phyloP scores from a whole-genome alignment of 1,140 invertebrate genomes.

The Drosophila carrolli region DNA sequence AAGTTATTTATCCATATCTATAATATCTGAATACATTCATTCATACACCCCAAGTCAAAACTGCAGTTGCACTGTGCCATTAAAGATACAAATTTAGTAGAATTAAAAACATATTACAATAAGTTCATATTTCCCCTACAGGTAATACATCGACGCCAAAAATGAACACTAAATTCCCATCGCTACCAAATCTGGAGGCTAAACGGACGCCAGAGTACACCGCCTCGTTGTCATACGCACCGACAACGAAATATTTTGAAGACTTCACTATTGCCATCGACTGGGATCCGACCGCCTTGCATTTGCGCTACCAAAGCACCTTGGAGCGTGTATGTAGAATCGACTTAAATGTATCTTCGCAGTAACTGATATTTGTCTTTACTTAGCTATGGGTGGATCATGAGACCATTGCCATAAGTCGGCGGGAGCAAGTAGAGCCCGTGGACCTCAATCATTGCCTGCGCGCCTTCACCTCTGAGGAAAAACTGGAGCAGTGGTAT shows the following conservation, averaged over 20 bases:
- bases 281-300: conserved; percentile 95
- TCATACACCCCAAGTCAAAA: too few relatives aligned
- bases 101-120: neutral
- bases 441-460: conserved; percentile 93
- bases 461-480: conserved; percentile 93
- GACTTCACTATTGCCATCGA: conserved; percentile 84
- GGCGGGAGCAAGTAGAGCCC: conserved; percentile 90
- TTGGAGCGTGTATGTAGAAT: conserved; percentile 88
- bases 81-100: too few relatives aligned
- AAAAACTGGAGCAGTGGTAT: conserved; percentile 93
- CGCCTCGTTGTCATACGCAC: conserved; percentile 61
- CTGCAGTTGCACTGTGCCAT: too few relatives aligned
- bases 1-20: too few relatives aligned
- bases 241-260: conserved; percentile 74
- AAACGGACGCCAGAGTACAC: conserved; percentile 68
- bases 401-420: conserved; percentile 88
- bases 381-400: conserved; percentile 89
- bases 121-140: conserved; percentile 10
- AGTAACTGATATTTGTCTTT: conserved; percentile 53
- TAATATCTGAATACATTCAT: too few relatives aligned
- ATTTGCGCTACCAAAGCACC: conserved; percentile 93
- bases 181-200: conserved; percentile 73
- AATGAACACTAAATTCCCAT: conserved; percentile 73
- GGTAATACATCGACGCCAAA: conserved; percentile 68
- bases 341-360: too few relatives aligned